A percentile compares a stretch with the other conserved stretches of the same genome.
These are phyloP conservation scores for Phalacrocorax pelagicus DNA, from an alignment of 2,113 vertebrate genomes.

Conservation along the genomic window DNA sequence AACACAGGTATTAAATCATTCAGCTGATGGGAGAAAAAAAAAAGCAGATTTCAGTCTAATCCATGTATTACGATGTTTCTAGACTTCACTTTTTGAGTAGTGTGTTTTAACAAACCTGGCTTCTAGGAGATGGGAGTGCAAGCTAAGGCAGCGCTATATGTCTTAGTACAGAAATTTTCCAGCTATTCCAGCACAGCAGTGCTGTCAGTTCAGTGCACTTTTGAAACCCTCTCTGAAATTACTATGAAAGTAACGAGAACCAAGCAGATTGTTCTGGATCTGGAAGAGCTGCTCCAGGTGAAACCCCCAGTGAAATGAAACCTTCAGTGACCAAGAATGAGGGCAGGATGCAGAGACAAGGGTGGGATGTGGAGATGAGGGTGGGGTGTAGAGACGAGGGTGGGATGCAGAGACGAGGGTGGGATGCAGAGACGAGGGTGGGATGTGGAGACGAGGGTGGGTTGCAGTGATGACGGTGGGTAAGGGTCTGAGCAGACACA, in stretches of 20 bases:
- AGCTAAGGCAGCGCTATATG: not conserved
- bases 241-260: not conserved
- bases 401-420: not conserved
- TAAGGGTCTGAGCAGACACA: not conserved
- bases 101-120: not conserved
- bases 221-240: not conserved
- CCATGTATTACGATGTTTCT: not conserved
- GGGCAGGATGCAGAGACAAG: not conserved
- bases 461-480: not conserved
- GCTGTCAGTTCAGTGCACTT: not conserved
- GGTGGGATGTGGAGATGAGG: not conserved
- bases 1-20: constrained; percentile 16
- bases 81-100: not conserved
- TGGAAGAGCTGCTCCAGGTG: not conserved
- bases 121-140: not conserved
- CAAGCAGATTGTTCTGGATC: not conserved
- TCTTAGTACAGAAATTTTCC: not conserved
- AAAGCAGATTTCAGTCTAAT: not conserved
- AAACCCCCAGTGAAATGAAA: not conserved
- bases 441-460: not conserved
- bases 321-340: not conserved
- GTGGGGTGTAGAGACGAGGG: not conserved
- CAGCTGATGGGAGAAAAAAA: not conserved
- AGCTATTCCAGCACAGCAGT: not conserved
- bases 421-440: not conserved